Conservation (phyloP, 2,113 vertebrate genomes). For the Mus spicilegus region DNA sequence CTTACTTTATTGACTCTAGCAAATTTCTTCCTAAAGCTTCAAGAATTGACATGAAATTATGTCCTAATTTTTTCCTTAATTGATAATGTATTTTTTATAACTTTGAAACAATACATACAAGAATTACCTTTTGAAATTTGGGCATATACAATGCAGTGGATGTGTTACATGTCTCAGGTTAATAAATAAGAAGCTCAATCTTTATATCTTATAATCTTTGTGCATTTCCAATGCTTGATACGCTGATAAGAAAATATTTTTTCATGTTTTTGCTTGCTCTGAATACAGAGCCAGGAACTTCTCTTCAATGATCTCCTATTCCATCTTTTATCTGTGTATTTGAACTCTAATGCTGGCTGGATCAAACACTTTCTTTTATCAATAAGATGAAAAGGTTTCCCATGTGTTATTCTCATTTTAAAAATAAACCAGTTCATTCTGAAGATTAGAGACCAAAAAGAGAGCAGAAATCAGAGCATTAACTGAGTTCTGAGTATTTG, state of each 20-base stretch:
- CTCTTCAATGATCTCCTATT: conserved; percentile 52
- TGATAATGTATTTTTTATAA: background rate
- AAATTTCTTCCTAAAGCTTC: conserved; percentile 4
- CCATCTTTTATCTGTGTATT: conserved; percentile 77
- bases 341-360: conserved; percentile 59
- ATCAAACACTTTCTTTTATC: conserved; percentile 80
- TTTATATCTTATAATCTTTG: conserved; percentile 36
- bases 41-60: background rate
- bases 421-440: conserved; percentile 65
- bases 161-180: conserved; percentile 28
- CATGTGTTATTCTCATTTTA: conserved; percentile 64
- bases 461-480: conserved; percentile 2
- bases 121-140: conserved; percentile 38
- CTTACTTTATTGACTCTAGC: background rate
- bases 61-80: background rate
- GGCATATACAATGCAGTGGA: background rate
- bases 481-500: background rate
- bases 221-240: background rate
- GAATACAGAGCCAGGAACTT: conserved; percentile 54
- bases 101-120: conserved; percentile 8
- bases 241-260: background rate
- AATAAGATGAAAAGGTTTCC: conserved; percentile 73
- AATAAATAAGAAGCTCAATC: conserved; percentile 46
- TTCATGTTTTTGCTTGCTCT: conserved; percentile 55
- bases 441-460: conserved; percentile 46